Evolutionary conservation across 2,888 invertebrate genomes (phyloP).

Genomic region (Machimus rusticus): DNA sequence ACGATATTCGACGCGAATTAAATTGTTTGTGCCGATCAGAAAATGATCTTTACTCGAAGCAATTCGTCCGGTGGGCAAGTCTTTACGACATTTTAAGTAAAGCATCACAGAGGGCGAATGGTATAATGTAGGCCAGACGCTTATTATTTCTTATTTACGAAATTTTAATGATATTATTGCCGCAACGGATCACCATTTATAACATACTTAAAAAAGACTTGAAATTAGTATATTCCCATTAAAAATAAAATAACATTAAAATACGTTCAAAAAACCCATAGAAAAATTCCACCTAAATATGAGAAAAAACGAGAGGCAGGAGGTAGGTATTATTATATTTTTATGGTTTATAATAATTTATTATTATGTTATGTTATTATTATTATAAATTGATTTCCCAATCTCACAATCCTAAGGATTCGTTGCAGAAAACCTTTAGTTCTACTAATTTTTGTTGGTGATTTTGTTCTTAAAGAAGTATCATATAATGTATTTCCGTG

Average conservation of each 20-base stretch:
- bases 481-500: too few relatives aligned
- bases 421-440: too few relatives aligned
- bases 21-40: slow-evolving; percentile 3
- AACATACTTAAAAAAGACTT: background rate
- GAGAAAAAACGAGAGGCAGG: background rate
- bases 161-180: background rate
- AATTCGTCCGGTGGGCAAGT: background rate
- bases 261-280: background rate
- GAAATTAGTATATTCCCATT: background rate
- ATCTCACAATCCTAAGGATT: too few relatives aligned
- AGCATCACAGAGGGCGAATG: background rate
- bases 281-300: background rate
- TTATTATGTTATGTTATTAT: too few relatives aligned
- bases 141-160: background rate
- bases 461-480: too few relatives aligned
- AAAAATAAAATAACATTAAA: background rate
- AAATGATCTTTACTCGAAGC: slow-evolving; percentile 22
- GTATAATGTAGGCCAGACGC: background rate
- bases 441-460: too few relatives aligned
- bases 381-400: too few relatives aligned
- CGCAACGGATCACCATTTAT: background rate
- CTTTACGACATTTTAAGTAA: background rate
- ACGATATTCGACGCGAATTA: slow-evolving; percentile 30
- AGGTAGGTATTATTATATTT: too few relatives aligned
- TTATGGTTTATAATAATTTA: too few relatives aligned